Base-by-base conservation (phyloP, 2,888 invertebrate species). In the Crematogaster levior region DNA sequence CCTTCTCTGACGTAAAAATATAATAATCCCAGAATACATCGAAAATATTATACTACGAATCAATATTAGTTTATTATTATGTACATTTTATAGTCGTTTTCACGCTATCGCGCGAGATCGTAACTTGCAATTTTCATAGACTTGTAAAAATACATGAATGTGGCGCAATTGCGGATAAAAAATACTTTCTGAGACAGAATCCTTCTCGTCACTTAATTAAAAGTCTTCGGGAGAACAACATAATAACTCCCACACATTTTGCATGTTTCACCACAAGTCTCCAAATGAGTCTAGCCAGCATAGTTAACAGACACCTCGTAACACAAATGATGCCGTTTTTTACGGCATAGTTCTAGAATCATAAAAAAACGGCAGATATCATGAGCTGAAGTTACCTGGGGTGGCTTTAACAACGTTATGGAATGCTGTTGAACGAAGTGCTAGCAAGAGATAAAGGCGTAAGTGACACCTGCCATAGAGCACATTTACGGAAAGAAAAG, bases 371-470 rank as follows among this genome's bases (percentile, higher is more conserved):
- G 51, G 56, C 40, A 61, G 73, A 77, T 79, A 66, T 81, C 89
- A 82, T 88, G 89, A 85, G 88, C 82, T 81, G 61, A 56, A 18
- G 82, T 77, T 87, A 82, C 72, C 81, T 10, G 27, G 65, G 74
- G n/a, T 63, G 82, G 27, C 72, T 81, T 86, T 88, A 88, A 88
- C 84, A 88, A 66, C 73, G 46, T 77, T 58, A 40, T 72, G 58
- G 46, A 75, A 73, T 61, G 81, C 48, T 81, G 48, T 48, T 63
- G 46, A 61, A 40, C 61, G 37, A 68, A 75, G 72, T 63, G 75
- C 58, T 21, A 10, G 21, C 21, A 58, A n/a, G 43, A 53, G 77
- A 84, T 84, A 74, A 84, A 83, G 82, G 40, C 72, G 75, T 66
- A 84, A 88, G 84, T 77, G 84, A 85, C 84, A 86, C 68, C 65